Evolutionary conservation across 2,888 invertebrate genomes (phyloP).

Genomic region (Pharmacophagus antenor): DNA sequence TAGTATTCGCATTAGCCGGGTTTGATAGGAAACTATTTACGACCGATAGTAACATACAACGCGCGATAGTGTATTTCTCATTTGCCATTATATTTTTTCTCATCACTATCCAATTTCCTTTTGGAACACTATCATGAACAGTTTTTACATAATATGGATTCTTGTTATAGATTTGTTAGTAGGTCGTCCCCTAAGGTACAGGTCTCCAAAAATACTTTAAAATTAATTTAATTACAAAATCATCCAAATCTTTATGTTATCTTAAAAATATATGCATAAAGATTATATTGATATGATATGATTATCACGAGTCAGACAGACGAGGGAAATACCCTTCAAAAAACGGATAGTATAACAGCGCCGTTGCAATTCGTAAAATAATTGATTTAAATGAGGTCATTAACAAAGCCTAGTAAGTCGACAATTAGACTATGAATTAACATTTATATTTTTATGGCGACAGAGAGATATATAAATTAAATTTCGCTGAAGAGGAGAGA

Average conservation of each 20-base stretch:
- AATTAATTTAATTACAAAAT: no score
- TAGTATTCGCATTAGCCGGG: conserved; percentile 66
- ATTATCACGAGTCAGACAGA: neutral
- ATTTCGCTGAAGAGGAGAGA: neutral
- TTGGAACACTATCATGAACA: no score
- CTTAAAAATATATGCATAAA: neutral
- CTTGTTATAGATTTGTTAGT: neutral
- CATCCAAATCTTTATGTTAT: neutral
- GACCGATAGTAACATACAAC: conserved; percentile 40
- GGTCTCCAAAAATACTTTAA: no score
- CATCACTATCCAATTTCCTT: neutral
- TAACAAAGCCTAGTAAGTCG: no score
- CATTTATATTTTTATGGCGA: no score
- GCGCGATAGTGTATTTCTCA: conserved; percentile 30
- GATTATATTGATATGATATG: neutral
- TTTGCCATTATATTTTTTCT: neutral
- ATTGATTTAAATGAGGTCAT: neutral
- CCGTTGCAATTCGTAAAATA: neutral
- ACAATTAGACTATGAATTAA: no score
- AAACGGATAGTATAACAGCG: neutral
- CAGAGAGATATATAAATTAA: no score
- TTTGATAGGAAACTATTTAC: conserved; percentile 57
- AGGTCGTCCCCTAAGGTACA: no score
- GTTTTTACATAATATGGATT: no score
- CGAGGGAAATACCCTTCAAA: neutral